Evolutionary conservation across 1,140 invertebrate genomes (phyloP).

Genomic region (Caerostris darwini): DNA sequence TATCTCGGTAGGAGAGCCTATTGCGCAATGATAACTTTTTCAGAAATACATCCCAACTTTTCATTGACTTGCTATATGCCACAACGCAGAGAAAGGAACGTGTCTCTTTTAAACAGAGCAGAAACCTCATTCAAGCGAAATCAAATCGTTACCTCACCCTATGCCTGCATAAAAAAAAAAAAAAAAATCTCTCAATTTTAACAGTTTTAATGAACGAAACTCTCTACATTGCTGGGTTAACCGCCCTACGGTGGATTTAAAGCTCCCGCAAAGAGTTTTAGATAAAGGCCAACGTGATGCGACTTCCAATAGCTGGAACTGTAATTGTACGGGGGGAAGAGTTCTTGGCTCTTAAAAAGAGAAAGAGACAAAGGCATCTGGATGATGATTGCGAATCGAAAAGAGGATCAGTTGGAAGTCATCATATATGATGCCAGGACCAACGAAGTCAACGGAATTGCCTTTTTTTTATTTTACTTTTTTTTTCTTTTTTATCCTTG

Average conservation of each 20-base stretch:
- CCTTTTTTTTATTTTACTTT: neutral
- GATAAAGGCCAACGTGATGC: constrained; percentile 22
- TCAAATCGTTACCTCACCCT: neutral
- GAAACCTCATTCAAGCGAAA: neutral
- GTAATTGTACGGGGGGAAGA: neutral
- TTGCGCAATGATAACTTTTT: neutral
- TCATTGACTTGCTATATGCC: neutral
- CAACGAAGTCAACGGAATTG: constrained; percentile 37
- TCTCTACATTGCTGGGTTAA: neutral
- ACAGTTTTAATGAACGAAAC: neutral
- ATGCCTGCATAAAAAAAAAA: neutral
- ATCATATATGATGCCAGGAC: neutral
- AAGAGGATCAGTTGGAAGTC: constrained; percentile 37
- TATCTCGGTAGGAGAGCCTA: neutral
- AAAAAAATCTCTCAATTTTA: neutral
- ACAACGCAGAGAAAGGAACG: neutral
- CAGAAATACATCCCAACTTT: no score
- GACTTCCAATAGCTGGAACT: neutral
- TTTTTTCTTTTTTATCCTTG: neutral
- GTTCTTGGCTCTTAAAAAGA: neutral
- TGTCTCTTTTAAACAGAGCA: constrained; percentile 8
- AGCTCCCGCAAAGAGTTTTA: neutral
- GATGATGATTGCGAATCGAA: constrained; percentile 8
- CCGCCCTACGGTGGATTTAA: neutral
- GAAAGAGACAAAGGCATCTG: neutral